Percentiles rank a stretch among this genome's conserved stretches.
phyloP scores from a whole-genome alignment of 2,113 vertebrate genomes.

The Leptobrachium leishanense region DNA sequence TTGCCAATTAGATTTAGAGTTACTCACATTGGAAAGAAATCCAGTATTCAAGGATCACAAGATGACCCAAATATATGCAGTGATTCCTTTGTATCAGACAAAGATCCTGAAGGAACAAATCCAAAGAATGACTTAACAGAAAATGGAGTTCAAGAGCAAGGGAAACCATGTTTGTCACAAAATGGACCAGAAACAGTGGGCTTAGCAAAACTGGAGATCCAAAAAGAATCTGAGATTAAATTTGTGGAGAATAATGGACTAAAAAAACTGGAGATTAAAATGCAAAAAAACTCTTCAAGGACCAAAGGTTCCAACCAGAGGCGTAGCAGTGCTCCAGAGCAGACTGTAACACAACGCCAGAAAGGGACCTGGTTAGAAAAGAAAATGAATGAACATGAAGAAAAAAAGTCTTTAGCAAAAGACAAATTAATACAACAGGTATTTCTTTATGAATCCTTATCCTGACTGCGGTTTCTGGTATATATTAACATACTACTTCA shows the following conservation, averaged over 20 bases:
- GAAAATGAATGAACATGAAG: slow-evolving; percentile 32
- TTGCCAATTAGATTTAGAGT: slow-evolving; percentile 78
- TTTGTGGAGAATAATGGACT: background rate
- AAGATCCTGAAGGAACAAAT: slow-evolving; percentile 33
- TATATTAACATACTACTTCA: too few relatives aligned
- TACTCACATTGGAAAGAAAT: slow-evolving; percentile 84
- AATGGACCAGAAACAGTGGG: slow-evolving; percentile 40
- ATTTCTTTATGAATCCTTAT: background rate
- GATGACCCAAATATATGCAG: slow-evolving; percentile 61
- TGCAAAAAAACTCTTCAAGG: background rate
- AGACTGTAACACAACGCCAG: slow-evolving; percentile 50
- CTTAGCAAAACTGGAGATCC: slow-evolving; percentile 17
- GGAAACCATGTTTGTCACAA: slow-evolving; percentile 52
- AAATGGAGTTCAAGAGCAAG: slow-evolving; percentile 52
- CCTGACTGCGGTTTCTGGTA: too few relatives aligned
- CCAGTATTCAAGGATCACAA: slow-evolving; percentile 64
- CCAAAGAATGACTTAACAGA: slow-evolving; percentile 50
- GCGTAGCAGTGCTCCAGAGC: slow-evolving; percentile 47
- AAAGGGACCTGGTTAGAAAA: slow-evolving; percentile 54
- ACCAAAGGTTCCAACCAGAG: slow-evolving; percentile 18
- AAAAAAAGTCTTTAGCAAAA: slow-evolving; percentile 43
- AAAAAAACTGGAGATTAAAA: background rate
- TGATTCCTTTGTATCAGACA: slow-evolving; percentile 26
- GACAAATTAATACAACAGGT: slow-evolving; percentile 44
- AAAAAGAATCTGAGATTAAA: background rate